Conservation (phyloP, 2,888 invertebrate genomes). For the Hipparchia sbordonii region DNA sequence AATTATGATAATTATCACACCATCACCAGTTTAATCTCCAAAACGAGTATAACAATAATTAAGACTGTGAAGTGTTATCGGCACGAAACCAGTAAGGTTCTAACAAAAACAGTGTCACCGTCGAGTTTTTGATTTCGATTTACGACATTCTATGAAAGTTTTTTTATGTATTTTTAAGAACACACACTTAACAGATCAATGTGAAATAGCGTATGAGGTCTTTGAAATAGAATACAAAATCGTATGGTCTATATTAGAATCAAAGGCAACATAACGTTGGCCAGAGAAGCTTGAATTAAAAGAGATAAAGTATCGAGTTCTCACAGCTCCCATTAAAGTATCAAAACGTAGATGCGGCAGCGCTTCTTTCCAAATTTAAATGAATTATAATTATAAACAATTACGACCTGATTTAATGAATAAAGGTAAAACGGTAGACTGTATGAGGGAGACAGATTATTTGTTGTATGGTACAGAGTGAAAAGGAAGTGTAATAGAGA, state of each 20-base stretch:
- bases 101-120: conserved; percentile 70
- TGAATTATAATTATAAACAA: conserved; percentile 80
- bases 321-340: conserved; percentile 69
- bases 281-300: conserved; percentile 43
- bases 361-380: conserved; percentile 67
- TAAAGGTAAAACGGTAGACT: conserved; percentile 61
- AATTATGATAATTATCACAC: conserved; percentile 76
- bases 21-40: conserved; percentile 60
- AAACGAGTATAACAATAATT: conserved; percentile 71
- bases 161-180: conserved; percentile 43
- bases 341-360: conserved; percentile 67
- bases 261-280: conserved; percentile 14
- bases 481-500: conserved; percentile 64
- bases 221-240: conserved; percentile 34
- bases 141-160: conserved; percentile 55
- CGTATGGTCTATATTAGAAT: conserved; percentile 13
- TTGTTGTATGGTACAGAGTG: conserved; percentile 48
- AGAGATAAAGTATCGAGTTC: conserved; percentile 71
- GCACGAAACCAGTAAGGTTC: conserved; percentile 71
- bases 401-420: conserved; percentile 75
- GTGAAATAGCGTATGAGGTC: conserved; percentile 4
- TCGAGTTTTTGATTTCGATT: conserved; percentile 68
- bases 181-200: background rate
- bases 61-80: conserved; percentile 73
- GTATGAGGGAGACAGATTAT: conserved; percentile 58